phyloP scores from a whole-genome alignment of 1,140 invertebrate genomes.

The Drosophila eugracilis region DNA sequence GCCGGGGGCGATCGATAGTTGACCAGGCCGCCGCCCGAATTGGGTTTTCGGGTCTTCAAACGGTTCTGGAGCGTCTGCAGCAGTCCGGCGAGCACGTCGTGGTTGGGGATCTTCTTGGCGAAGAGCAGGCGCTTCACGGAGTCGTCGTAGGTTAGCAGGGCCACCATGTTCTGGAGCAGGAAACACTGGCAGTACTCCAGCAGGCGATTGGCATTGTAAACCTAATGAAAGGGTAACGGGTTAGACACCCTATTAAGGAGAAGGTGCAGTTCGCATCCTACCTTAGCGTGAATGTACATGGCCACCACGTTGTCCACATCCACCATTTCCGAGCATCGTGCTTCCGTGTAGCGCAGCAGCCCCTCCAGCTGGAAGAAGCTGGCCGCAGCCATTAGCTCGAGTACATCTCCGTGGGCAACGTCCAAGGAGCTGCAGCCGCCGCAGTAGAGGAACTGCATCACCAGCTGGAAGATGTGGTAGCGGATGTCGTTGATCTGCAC shows the following conservation, averaged over 20 bases:
- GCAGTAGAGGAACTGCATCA: slow-evolving; percentile 97
- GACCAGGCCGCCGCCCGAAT: slow-evolving; percentile 48
- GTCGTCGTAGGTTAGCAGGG: slow-evolving; percentile 95
- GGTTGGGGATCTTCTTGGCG: slow-evolving; percentile 95
- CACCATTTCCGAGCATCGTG: slow-evolving; percentile 92
- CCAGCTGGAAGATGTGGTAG: slow-evolving; percentile 94
- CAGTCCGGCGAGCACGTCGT: slow-evolving; percentile 94
- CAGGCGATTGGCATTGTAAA: slow-evolving; percentile 94
- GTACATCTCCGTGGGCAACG: slow-evolving; percentile 91
- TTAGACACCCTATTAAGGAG: background rate
- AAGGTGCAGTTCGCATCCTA: slow-evolving; percentile 67
- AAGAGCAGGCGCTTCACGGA: slow-evolving; percentile 95
- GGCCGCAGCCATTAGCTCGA: slow-evolving; percentile 95
- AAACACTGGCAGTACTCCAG: slow-evolving; percentile 96
- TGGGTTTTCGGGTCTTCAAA: slow-evolving; percentile 87
- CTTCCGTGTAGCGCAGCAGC: slow-evolving; percentile 93
- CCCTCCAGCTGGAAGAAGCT: slow-evolving; percentile 96
- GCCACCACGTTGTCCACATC: slow-evolving; percentile 95
- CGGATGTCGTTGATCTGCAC: slow-evolving; percentile 97
- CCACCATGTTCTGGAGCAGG: slow-evolving; percentile 96
- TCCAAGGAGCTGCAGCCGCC: slow-evolving; percentile 92
- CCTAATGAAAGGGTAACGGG: slow-evolving; percentile 85
- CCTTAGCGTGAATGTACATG: slow-evolving; percentile 97
- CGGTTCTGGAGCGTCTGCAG: slow-evolving; percentile 92
- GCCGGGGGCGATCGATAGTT: slow-evolving; percentile 71